Conservation (phyloP, 2,797 vertebrate species). For the Gymnoscopelus microlampas region DNA sequence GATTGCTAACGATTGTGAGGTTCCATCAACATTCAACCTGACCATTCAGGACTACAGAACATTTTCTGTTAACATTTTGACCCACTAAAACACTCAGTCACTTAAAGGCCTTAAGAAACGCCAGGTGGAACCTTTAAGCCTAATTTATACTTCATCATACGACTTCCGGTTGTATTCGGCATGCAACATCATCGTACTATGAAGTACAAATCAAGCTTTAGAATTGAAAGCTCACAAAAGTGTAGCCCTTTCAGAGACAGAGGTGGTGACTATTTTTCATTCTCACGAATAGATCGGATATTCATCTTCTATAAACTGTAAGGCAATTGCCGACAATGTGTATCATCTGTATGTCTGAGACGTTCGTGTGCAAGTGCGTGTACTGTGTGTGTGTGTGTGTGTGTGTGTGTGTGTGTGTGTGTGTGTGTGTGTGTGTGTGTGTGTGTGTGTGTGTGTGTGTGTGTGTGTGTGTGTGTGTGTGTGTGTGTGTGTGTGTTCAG, state of each 20-base stretch:
- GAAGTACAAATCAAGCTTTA: too few species aligned
- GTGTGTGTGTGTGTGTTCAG: slow-evolving; percentile 69
- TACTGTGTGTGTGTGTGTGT: slow-evolving; percentile 24
- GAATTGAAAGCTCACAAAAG: slow-evolving; percentile 25
- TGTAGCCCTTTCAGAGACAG: slow-evolving; percentile 64
- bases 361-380: background rate
- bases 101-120: background rate
- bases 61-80: slow-evolving; percentile 35
- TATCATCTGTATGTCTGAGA: background rate
- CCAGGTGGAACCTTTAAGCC: too few species aligned
- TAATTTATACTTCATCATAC: too few species aligned
- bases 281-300: slow-evolving; percentile 53
- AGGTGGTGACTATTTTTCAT: slow-evolving; percentile 22
- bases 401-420: slow-evolving; percentile 12
- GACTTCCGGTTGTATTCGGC: too few species aligned
- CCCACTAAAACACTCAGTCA: slow-evolving; percentile 25
- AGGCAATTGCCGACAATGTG: slow-evolving; percentile 38
- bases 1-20: slow-evolving; percentile 20
- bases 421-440: background rate
- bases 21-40: slow-evolving; percentile 29
- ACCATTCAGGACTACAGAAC: too few species aligned
- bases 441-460: slow-evolving; percentile 6
- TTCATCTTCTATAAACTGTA: slow-evolving; percentile 26
- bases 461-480: slow-evolving; percentile 11
- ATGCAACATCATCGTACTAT: too few species aligned